Conservation (phyloP, 2,113 vertebrate genomes). For the Pelodiscus sinensis region DNA sequence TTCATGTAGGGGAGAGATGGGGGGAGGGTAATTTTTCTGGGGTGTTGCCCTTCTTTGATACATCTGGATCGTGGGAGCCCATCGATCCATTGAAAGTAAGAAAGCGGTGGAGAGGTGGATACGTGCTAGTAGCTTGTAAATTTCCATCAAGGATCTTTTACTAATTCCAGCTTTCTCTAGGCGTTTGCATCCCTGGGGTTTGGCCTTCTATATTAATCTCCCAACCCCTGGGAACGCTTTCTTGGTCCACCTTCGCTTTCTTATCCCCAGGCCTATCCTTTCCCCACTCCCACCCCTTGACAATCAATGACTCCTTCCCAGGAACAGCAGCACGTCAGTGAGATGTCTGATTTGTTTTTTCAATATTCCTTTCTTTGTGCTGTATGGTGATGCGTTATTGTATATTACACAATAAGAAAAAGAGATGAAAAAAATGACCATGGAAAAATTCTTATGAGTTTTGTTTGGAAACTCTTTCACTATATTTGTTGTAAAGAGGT, state of each 20-base stretch:
- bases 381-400: slow-evolving; percentile 82
- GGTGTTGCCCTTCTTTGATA: neutral
- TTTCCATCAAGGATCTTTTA: neutral
- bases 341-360: slow-evolving; percentile 72
- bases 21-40: neutral
- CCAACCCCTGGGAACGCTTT: neutral
- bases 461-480: slow-evolving; percentile 85
- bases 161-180: neutral
- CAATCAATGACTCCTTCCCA: slow-evolving; percentile 78
- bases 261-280: neutral
- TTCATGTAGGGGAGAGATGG: rapidly evolving
- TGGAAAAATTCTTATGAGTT: slow-evolving; percentile 79
- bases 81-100: neutral
- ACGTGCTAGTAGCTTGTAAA: neutral
- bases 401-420: slow-evolving; percentile 79
- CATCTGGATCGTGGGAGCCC: neutral
- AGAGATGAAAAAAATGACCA: slow-evolving; percentile 53
- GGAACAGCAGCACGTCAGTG: slow-evolving; percentile 71
- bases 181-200: neutral
- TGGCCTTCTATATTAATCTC: neutral
- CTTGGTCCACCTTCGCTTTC: neutral
- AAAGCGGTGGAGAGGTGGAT: neutral
- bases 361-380: slow-evolving; percentile 76
- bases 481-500: slow-evolving; percentile 88
- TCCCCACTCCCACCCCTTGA: slow-evolving; percentile 51